Evolutionary conservation across 2,797 vertebrate genomes (phyloP).

Genomic region (Pseudochromis fuscus): DNA sequence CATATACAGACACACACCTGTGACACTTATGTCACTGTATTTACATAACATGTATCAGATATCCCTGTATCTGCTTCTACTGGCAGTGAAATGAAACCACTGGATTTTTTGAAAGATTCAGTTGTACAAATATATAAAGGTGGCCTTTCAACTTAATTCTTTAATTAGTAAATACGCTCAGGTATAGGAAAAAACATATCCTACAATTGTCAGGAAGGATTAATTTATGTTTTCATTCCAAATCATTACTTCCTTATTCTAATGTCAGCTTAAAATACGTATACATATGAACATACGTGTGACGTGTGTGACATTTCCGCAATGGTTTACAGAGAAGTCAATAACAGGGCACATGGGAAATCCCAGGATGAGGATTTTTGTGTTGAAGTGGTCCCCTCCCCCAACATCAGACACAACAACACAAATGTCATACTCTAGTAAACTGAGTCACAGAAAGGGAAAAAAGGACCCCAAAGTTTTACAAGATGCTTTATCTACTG

Average conservation of each 20-base stretch:
- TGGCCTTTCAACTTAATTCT: neutral
- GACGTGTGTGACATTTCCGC: neutral
- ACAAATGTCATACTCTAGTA: conserved; percentile 55
- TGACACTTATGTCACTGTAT: neutral
- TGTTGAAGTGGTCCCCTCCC: conserved; percentile 59
- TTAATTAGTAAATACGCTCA: neutral
- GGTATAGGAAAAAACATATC: neutral
- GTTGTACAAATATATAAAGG: neutral
- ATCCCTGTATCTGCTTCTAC: neutral
- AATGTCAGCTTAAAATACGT: neutral
- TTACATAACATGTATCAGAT: neutral
- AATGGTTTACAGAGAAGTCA: neutral
- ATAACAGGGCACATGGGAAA: conserved; percentile 11
- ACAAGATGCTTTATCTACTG: neutral
- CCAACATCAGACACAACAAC: conserved; percentile 73
- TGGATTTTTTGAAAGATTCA: neutral
- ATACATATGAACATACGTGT: neutral
- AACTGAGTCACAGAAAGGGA: conserved; percentile 27
- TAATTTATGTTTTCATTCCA: conserved; percentile 15
- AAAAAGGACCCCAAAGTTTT: conserved; percentile 10
- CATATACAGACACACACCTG: neutral
- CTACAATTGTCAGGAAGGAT: neutral
- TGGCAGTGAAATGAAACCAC: neutral
- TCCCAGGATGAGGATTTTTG: conserved; percentile 25
- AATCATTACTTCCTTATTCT: conserved; percentile 37